phyloP scores from a whole-genome alignment of 2,113 vertebrate species.

The Corythaeola cristata region DNA sequence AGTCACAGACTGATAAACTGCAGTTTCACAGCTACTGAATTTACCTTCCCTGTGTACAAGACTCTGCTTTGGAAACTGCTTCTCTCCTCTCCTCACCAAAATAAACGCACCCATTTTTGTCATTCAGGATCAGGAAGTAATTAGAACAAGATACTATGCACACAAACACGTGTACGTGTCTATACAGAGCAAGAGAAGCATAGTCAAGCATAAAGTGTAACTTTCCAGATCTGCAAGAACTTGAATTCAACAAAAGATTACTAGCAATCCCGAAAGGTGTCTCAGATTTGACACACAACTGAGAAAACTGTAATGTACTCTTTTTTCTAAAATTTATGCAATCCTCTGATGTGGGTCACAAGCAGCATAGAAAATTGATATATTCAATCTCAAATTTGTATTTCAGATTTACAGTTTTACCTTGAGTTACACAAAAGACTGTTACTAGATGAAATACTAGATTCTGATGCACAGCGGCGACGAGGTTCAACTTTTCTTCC shows the following conservation, averaged over 20 bases:
- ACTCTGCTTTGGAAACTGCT: background rate
- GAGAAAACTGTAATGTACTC: background rate
- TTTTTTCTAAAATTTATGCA: background rate
- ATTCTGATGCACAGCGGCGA: conserved; percentile 93
- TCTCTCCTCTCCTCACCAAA: background rate
- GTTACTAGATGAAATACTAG: conserved; percentile 93
- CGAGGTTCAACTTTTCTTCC: conserved; percentile 84
- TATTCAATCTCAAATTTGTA: background rate
- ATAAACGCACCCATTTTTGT: background rate
- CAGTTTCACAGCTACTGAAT: background rate
- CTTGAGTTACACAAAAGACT: conserved; percentile 89
- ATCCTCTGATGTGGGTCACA: background rate
- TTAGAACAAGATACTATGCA: background rate
- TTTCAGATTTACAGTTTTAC: conserved; percentile 70
- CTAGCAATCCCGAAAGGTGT: background rate
- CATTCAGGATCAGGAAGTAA: background rate
- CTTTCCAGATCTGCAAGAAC: background rate
- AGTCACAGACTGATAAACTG: background rate
- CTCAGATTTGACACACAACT: background rate
- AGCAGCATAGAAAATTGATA: background rate
- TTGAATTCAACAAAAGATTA: background rate
- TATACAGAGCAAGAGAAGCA: background rate
- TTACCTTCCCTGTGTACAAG: background rate
- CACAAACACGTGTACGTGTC: background rate
- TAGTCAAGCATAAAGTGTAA: background rate